A percentile compares a stretch with the other conserved stretches of the same genome.
Evolutionary conservation across 2,797 vertebrate species (phyloP).

Genomic region (Myiotriccus ornatus): DNA sequence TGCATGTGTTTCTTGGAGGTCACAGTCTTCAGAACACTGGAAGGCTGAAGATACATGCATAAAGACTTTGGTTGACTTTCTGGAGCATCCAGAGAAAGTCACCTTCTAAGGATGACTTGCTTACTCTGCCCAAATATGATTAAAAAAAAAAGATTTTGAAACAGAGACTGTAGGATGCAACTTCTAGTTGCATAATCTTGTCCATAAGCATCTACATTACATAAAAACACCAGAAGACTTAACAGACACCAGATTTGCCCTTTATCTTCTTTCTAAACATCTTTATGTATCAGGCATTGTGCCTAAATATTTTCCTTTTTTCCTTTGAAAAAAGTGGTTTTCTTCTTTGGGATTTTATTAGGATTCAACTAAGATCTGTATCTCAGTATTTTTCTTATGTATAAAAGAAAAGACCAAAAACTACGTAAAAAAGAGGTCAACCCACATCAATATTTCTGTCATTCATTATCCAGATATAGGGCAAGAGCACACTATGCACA

Average conservation of each 20-base stretch:
- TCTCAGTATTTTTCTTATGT: background rate
- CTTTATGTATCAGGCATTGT: background rate
- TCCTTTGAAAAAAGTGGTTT: background rate
- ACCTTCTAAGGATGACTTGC: background rate
- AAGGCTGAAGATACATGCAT: background rate
- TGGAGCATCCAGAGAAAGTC: background rate
- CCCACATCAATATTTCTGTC: background rate
- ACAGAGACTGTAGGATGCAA: background rate
- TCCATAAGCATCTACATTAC: background rate
- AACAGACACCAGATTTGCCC: background rate
- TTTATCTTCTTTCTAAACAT: background rate
- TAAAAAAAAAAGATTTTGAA: background rate
- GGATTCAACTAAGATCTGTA: background rate
- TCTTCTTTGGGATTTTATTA: background rate
- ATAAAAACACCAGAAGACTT: background rate
- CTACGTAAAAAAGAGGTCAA: background rate
- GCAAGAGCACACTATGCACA: background rate
- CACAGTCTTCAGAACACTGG: background rate
- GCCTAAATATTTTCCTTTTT: background rate
- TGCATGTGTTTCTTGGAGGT: background rate
- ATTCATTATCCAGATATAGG: slow-evolving; percentile 6
- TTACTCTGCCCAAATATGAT: background rate
- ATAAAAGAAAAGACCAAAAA: background rate
- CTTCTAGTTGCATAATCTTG: background rate
- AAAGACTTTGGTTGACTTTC: background rate